Evolutionary conservation across 1,140 invertebrate genomes (phyloP).

Genomic region (Drosophila santomea): DNA sequence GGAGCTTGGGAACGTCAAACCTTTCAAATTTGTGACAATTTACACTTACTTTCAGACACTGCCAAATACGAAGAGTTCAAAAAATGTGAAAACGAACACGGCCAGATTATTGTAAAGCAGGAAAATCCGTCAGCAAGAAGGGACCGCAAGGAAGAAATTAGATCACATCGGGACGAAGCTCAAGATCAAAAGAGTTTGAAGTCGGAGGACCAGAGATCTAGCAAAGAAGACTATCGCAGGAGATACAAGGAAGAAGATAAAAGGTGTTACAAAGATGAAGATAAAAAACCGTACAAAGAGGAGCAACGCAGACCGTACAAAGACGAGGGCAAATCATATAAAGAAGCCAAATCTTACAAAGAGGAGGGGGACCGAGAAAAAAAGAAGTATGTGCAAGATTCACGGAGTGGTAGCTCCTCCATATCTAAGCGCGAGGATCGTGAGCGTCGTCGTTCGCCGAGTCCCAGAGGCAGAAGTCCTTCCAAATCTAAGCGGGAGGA

Average conservation of each 20-base stretch:
- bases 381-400: slow-evolving; percentile 13
- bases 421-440: slow-evolving; percentile 29
- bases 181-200: slow-evolving; percentile 13
- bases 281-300: slow-evolving; percentile 18
- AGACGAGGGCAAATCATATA: slow-evolving; percentile 7
- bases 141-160: slow-evolving; percentile 32
- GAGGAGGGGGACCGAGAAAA: slow-evolving; percentile 31
- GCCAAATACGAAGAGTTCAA: slow-evolving; percentile 89
- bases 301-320: slow-evolving; percentile 25
- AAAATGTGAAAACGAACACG: slow-evolving; percentile 85
- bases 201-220: slow-evolving; percentile 6
- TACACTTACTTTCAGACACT: slow-evolving; percentile 86
- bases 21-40: not conserved
- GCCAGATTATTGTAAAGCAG: slow-evolving; percentile 69
- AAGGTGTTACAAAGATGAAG: slow-evolving; percentile 24
- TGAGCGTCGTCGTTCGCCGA: slow-evolving; percentile 21
- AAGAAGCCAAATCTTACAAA: slow-evolving; percentile 18
- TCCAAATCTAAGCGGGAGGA: slow-evolving; percentile 33
- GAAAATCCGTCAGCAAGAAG: slow-evolving; percentile 42
- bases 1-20: not conserved
- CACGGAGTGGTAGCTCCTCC: slow-evolving; percentile 34
- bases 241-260: slow-evolving; percentile 6
- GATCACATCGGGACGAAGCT: slow-evolving; percentile 13
- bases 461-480: slow-evolving; percentile 26
- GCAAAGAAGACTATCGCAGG: slow-evolving; percentile 23